Conservation (phyloP, 2,888 invertebrate genomes). For the Epiblema foenella region DNA sequence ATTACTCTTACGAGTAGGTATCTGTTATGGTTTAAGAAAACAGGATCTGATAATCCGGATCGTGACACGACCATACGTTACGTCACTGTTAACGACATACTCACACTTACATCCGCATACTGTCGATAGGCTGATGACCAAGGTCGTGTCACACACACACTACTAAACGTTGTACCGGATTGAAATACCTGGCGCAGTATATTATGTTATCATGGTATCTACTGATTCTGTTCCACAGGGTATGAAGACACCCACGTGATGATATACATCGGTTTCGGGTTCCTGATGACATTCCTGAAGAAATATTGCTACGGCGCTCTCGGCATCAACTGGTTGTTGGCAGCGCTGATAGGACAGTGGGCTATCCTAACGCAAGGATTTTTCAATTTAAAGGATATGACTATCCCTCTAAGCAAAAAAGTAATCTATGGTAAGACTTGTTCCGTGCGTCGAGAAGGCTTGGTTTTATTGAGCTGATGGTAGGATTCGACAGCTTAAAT, state of each 20-base stretch:
- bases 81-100: no score
- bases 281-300: constrained; percentile 97
- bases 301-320: constrained; percentile 95
- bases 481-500: not conserved
- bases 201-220: no score
- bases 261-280: constrained; percentile 98
- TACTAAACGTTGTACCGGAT: no score
- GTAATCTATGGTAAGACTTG: constrained; percentile 74
- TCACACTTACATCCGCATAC: no score
- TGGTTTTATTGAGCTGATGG: not conserved
- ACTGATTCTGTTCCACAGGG: constrained; percentile 78
- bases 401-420: constrained; percentile 72
- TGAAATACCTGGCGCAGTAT: no score
- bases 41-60: no score
- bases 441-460: not conserved
- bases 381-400: constrained; percentile 85
- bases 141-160: no score
- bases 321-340: constrained; percentile 94
- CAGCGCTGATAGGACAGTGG: constrained; percentile 94
- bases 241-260: constrained; percentile 97
- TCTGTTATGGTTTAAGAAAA: no score
- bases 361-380: constrained; percentile 91
- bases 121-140: no score
- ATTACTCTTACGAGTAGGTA: no score
- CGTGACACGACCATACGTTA: no score